These are phyloP conservation scores for Ramazzottius varieornatus DNA, from an alignment of 2,888 invertebrate species.

Conservation along the genomic window DNA sequence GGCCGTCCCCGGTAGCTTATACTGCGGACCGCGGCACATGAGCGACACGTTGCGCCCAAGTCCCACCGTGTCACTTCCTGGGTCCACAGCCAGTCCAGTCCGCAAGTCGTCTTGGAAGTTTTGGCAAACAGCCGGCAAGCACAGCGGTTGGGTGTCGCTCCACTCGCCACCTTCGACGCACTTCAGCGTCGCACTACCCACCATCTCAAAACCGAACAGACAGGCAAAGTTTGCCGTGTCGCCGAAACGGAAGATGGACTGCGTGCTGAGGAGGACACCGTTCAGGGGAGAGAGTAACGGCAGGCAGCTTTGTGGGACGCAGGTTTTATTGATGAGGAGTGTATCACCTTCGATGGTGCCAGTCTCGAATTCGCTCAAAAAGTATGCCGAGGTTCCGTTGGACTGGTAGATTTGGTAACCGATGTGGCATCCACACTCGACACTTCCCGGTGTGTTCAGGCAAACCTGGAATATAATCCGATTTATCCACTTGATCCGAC, in stretches of 20 bases:
- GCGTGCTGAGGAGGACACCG: conserved; percentile 3
- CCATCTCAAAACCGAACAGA: conserved; percentile 72
- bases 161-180: conserved; percentile 70
- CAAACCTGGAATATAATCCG: no score
- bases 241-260: conserved; percentile 44
- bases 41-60: conserved; percentile 71
- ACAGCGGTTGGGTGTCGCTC: conserved; percentile 76
- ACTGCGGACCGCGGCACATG: conserved; percentile 47
- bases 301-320: not conserved
- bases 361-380: conserved; percentile 49
- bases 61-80: conserved; percentile 39
- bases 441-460: conserved; percentile 34
- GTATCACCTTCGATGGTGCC: conserved; percentile 49
- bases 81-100: conserved; percentile 15
- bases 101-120: conserved; percentile 15
- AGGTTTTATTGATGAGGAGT: not conserved
- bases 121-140: conserved; percentile 25
- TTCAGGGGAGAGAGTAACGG: not conserved
- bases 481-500: no score
- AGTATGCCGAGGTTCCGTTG: conserved; percentile 68
- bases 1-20: conserved; percentile 47
- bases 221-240: conserved; percentile 72
- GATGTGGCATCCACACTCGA: conserved; percentile 58
- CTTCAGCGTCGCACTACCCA: conserved; percentile 52
- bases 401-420: conserved; percentile 61